A percentile compares a stretch with the other conserved stretches of the same genome.
Conservation (phyloP, 1,140 invertebrate genomes). For the Trichonephila clavipes region DNA sequence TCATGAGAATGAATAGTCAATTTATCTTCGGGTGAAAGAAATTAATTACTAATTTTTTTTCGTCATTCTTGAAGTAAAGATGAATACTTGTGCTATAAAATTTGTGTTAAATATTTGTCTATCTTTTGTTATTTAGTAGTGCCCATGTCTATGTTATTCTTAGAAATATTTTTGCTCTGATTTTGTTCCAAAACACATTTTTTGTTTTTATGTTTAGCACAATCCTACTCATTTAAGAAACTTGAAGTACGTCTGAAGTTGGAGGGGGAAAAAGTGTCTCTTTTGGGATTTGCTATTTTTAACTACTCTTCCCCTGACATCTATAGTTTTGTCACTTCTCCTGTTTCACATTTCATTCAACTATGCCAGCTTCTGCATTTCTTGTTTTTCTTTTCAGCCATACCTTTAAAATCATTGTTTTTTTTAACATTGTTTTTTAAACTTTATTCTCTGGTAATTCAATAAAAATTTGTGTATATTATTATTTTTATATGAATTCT, state of each 20-base stretch:
- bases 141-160: conserved; percentile 3
- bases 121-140: neutral
- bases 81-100: neutral
- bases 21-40: no score
- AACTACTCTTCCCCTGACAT: conserved; percentile 39
- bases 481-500: neutral
- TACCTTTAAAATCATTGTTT: neutral
- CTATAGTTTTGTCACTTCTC: conserved; percentile 64
- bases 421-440: neutral
- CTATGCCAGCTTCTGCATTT: conserved; percentile 34
- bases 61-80: neutral
- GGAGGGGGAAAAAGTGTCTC: conserved; percentile 26
- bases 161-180: conserved; percentile 61
- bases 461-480: no score
- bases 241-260: neutral
- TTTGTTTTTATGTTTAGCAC: conserved; percentile 60
- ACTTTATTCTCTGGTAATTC: neutral
- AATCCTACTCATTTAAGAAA: conserved; percentile 69
- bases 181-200: conserved; percentile 70
- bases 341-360: conserved; percentile 51
- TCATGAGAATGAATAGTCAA: no score
- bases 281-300: conserved; percentile 63
- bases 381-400: neutral
- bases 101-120: neutral
- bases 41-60: neutral